Percentiles rank a stretch among this genome's conserved stretches.
phyloP scores from a whole-genome alignment of 2,113 vertebrate species.

The Poecile atricapillus region DNA sequence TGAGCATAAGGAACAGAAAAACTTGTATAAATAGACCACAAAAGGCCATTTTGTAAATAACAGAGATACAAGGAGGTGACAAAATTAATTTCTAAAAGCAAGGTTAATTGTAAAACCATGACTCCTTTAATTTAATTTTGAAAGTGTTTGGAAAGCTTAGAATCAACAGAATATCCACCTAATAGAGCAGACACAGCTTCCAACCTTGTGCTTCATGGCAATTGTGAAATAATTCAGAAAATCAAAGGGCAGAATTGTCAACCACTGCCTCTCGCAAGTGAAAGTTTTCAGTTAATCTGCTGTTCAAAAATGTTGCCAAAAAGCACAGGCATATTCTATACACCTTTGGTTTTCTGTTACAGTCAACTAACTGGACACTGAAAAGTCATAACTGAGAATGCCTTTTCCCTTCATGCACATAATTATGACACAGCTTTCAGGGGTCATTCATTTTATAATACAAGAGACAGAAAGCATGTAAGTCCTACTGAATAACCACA shows the following conservation, averaged over 20 bases:
- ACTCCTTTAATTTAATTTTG: not conserved
- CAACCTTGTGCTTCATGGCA: not conserved
- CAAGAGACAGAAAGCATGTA: not conserved
- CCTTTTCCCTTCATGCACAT: not conserved
- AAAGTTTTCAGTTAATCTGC: not conserved
- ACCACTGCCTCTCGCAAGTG: not conserved
- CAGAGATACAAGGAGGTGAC: not conserved
- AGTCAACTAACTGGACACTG: not conserved
- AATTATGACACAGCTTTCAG: not conserved
- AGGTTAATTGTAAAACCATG: not conserved
- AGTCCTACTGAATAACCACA: not conserved
- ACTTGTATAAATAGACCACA: not conserved
- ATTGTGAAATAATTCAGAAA: not conserved
- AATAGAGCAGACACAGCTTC: not conserved
- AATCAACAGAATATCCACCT: not conserved
- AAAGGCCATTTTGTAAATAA: not conserved
- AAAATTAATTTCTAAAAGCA: not conserved
- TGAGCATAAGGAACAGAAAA: not conserved
- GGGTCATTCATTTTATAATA: not conserved
- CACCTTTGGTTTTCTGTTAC: not conserved
- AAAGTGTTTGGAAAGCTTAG: not conserved
- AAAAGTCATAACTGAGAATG: not conserved
- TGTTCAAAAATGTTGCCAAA: not conserved
- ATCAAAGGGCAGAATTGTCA: not conserved
- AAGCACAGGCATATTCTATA: not conserved